A percentile compares a stretch with the other conserved stretches of the same genome.
Evolutionary conservation across 2,113 vertebrate genomes (phyloP).

Genomic region (Thamnaconus septentrionalis): DNA sequence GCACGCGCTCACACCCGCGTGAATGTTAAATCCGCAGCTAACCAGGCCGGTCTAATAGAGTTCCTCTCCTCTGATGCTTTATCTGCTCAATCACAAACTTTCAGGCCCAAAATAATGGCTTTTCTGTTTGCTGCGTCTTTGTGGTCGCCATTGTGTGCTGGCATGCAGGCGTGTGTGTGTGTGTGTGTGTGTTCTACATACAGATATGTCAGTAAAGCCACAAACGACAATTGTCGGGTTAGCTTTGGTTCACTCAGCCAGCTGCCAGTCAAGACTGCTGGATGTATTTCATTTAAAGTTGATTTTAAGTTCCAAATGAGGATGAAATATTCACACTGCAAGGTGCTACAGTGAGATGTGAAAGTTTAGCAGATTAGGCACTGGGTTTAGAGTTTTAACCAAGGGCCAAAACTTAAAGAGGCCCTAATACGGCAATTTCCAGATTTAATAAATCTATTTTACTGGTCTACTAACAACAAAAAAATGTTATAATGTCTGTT

Average conservation of each 20-base stretch:
- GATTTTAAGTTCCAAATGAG: constrained; percentile 20
- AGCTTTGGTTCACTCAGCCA: constrained; percentile 22
- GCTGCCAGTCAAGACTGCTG: constrained; percentile 11
- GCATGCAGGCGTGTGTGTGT: not conserved
- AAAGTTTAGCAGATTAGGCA: not conserved
- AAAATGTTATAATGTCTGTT: too few species aligned
- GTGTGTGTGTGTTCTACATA: constrained; percentile 56
- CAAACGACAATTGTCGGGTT: constrained; percentile 29
- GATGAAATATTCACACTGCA: not conserved
- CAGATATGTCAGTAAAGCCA: constrained; percentile 50
- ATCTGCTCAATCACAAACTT: constrained; percentile 73
- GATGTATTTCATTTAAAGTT: constrained; percentile 11
- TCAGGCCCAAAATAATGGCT: constrained; percentile 71
- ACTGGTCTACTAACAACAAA: too few species aligned
- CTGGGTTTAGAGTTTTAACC: not conserved
- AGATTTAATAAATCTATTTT: too few species aligned
- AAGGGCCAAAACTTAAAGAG: too few species aligned
- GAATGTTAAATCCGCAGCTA: constrained; percentile 70
- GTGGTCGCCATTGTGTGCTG: too few species aligned
- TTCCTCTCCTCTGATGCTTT: constrained; percentile 68
- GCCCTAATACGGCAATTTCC: too few species aligned
- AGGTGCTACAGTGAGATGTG: not conserved
- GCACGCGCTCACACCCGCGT: constrained; percentile 25
- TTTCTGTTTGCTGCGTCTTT: constrained; percentile 63
- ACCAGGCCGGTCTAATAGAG: constrained; percentile 69